Percentiles rank a stretch among this genome's conserved stretches.
phyloP scores from a whole-genome alignment of 2,888 invertebrate species.

The Tanaodytes sp. region DNA sequence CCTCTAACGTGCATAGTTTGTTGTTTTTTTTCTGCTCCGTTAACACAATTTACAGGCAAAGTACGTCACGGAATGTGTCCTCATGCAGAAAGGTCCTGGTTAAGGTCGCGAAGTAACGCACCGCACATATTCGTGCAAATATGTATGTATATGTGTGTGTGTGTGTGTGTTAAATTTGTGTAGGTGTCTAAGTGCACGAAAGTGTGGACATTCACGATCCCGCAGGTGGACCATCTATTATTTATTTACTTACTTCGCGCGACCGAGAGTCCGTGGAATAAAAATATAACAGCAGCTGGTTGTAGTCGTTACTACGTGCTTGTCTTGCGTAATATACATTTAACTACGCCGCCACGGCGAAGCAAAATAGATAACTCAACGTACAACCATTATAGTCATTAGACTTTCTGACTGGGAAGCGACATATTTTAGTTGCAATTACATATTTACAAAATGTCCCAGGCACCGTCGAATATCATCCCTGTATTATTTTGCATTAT shows the following conservation, averaged over 20 bases:
- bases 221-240: constrained; percentile 60
- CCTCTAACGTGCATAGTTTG: constrained; percentile 1
- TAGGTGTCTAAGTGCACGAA: too few relatives aligned
- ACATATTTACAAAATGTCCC: constrained; percentile 45
- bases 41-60: constrained; percentile 14
- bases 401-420: constrained; percentile 42
- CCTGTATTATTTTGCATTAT: constrained; percentile 34
- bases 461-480: constrained; percentile 25
- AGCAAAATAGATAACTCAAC: constrained; percentile 51
- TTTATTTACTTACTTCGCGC: constrained; percentile 64
- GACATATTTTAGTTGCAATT: constrained; percentile 37
- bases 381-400: constrained; percentile 41
- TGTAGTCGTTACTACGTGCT: constrained; percentile 63
- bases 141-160: too few relatives aligned
- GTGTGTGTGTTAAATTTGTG: too few relatives aligned
- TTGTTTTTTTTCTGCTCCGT: neutral
- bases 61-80: constrained; percentile 13
- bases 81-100: constrained; percentile 17
- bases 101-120: constrained; percentile 30
- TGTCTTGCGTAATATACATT: constrained; percentile 62
- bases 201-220: constrained; percentile 28
- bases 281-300: constrained; percentile 59
- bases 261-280: constrained; percentile 53
- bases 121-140: constrained; percentile 12
- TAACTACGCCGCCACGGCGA: constrained; percentile 42